Evolutionary conservation across 2,888 invertebrate genomes (phyloP).

Genomic region (Tortrix viridana): DNA sequence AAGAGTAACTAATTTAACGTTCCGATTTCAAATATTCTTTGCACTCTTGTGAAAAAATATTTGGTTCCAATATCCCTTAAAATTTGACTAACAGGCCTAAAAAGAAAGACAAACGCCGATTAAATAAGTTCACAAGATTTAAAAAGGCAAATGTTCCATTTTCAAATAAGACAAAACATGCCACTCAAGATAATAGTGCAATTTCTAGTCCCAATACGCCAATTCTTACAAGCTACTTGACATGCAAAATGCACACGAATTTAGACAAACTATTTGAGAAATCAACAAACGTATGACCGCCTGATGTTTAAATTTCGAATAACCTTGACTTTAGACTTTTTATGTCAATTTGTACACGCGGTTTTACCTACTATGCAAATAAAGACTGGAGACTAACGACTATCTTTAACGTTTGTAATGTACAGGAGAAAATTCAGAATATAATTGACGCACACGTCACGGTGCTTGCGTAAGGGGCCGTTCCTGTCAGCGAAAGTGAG

Average conservation of each 20-base stretch:
- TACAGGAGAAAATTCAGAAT: too few species aligned
- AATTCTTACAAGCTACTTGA: constrained; percentile 9
- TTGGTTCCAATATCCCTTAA: too few species aligned
- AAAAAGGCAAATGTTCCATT: neutral
- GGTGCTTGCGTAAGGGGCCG: too few species aligned
- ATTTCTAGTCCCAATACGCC: constrained; percentile 22
- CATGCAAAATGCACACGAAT: constrained; percentile 19
- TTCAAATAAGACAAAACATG: constrained; percentile 6
- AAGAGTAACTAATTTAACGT: too few species aligned
- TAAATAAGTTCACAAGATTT: too few species aligned
- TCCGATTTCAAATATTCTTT: too few species aligned
- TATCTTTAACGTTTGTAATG: constrained; percentile 17
- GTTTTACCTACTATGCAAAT: constrained; percentile 29
- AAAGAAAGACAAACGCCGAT: too few species aligned
- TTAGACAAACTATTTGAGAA: constrained; percentile 16
- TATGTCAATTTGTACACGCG: constrained; percentile 16
- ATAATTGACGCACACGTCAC: too few species aligned
- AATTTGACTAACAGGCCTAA: too few species aligned
- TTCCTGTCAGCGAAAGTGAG: too few species aligned
- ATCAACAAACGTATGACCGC: constrained; percentile 4
- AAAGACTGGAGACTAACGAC: constrained; percentile 19
- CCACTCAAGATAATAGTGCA: constrained; percentile 19
- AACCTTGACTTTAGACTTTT: constrained; percentile 35
- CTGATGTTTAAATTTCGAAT: constrained; percentile 11
- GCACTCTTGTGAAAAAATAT: too few species aligned